Evolutionary conservation across 2,797 vertebrate species (phyloP).

Genomic region (Uromys caudimaculatus): DNA sequence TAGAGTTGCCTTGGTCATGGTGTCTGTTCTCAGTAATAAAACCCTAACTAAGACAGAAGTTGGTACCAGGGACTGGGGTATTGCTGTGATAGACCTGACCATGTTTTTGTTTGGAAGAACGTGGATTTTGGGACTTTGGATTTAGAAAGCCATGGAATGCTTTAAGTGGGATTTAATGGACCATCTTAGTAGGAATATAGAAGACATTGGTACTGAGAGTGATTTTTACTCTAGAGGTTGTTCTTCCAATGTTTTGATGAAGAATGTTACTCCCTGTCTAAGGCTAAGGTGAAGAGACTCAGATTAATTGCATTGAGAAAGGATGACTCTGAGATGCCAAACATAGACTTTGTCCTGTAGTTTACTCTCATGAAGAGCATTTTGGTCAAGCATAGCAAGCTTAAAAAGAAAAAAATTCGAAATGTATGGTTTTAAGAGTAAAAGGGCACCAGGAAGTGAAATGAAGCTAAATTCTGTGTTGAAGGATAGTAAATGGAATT

Average conservation of each 20-base stretch:
- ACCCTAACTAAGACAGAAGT: no score
- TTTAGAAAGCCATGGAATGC: not conserved
- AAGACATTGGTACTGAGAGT: not conserved
- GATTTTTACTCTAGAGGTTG: no score
- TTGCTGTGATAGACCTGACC: no score
- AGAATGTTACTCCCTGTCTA: not conserved
- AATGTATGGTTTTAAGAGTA: not conserved
- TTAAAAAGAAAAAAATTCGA: not conserved
- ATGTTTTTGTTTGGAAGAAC: not conserved
- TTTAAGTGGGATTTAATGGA: not conserved
- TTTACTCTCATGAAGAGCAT: not conserved
- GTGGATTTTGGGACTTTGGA: not conserved
- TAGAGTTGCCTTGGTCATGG: not conserved
- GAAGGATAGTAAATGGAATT: not conserved
- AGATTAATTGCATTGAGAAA: not conserved
- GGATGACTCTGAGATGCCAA: not conserved
- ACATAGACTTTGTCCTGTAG: not conserved
- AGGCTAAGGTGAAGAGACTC: not conserved
- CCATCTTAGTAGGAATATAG: not conserved
- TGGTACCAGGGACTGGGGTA: no score
- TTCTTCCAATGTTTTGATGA: not conserved
- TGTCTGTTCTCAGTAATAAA: no score
- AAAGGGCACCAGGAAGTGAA: not conserved
- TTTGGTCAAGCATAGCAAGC: not conserved
- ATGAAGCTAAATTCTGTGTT: not conserved